A percentile compares a stretch with the other conserved stretches of the same genome.
These are phyloP conservation scores for Tyria jacobaeae DNA, from an alignment of 2,888 invertebrate genomes.

Conservation along the genomic window DNA sequence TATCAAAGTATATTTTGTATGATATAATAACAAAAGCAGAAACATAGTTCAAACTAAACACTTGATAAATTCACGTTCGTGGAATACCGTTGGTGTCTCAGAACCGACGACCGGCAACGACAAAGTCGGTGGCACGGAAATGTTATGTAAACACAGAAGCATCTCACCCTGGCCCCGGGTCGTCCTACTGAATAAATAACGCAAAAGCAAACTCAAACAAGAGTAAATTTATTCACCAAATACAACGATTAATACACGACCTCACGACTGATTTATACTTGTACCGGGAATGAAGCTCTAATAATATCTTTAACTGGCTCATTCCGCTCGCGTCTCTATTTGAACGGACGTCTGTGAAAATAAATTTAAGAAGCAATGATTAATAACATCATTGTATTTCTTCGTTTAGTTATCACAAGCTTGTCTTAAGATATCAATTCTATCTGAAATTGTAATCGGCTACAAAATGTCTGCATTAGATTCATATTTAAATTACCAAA, in stretches of 20 bases:
- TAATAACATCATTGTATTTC: conserved; percentile 18
- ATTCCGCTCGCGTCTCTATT: conserved; percentile 2
- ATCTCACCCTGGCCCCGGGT: conserved; percentile 76
- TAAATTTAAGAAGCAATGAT: conserved; percentile 21
- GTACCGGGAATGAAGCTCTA: conserved; percentile 41
- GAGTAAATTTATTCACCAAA: conserved; percentile 86
- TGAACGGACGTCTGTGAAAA: conserved; percentile 16
- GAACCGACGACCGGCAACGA: conserved; percentile 56
- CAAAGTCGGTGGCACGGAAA: conserved; percentile 72
- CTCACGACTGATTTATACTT: conserved; percentile 78
- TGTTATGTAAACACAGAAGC: conserved; percentile 81
- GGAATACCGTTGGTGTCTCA: conserved; percentile 56
- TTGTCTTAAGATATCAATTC: conserved; percentile 5
- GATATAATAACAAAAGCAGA: conserved; percentile 13
- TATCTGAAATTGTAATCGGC: conserved; percentile 5
- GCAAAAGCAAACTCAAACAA: conserved; percentile 84
- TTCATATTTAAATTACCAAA: too few species aligned
- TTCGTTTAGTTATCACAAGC: conserved; percentile 11
- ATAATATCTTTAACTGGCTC: conserved; percentile 16
- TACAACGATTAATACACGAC: conserved; percentile 84
- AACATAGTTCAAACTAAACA: conserved; percentile 23
- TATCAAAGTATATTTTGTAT: too few species aligned
- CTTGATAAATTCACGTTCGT: conserved; percentile 74
- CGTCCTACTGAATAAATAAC: conserved; percentile 83
- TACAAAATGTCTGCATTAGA: too few species aligned